Percentiles rank a stretch among this genome's conserved stretches.
phyloP scores from a whole-genome alignment of 2,888 invertebrate genomes.

The Amorpha juglandis region DNA sequence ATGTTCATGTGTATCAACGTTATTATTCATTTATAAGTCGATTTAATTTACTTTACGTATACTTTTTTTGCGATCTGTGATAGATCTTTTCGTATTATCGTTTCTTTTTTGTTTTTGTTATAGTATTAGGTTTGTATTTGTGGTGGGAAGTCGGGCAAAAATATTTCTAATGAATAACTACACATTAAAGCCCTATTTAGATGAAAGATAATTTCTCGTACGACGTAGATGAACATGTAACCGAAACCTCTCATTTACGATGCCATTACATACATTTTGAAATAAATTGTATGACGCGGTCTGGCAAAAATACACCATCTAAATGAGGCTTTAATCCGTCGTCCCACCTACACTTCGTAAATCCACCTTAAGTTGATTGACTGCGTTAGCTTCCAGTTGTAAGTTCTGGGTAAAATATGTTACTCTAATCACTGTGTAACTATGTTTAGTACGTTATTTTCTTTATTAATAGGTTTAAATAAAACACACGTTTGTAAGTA shows the following conservation, averaged over 20 bases:
- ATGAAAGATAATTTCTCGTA: no score
- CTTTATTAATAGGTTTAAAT: neutral
- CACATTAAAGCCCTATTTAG: no score
- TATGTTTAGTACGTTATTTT: neutral
- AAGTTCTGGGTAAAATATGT: neutral
- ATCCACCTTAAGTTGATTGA: no score
- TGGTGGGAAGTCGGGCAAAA: neutral
- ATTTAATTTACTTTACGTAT: neutral
- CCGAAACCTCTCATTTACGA: no score
- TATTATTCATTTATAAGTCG: neutral
- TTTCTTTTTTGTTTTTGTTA: neutral
- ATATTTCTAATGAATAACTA: no score
- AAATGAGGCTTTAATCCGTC: no score
- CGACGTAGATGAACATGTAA: no score
- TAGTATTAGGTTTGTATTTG: neutral
- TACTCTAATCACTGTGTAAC: neutral
- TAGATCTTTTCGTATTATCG: neutral
- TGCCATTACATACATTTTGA: no score
- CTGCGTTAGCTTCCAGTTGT: no score
- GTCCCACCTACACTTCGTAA: no score
- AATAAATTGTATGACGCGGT: no score
- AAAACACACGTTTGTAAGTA: neutral
- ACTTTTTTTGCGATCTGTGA: slow-evolving; percentile 1
- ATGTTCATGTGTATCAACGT: neutral
- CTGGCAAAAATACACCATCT: no score